Base-by-base conservation (phyloP, 2,888 invertebrate species). In the Choreutis nemorana region DNA sequence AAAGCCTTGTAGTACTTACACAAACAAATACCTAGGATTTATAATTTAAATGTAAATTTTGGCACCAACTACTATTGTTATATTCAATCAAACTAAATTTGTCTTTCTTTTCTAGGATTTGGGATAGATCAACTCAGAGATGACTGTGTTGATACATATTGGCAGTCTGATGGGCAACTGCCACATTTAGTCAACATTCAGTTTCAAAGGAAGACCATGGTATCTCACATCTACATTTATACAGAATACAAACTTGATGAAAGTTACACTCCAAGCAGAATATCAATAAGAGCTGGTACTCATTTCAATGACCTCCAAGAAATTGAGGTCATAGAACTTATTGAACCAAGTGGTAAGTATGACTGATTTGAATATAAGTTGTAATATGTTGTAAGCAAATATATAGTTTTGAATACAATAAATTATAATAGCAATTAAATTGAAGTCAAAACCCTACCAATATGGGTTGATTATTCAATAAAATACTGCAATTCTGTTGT, bases 111-210 rank as follows among this genome's bases (percentile, higher is more conserved):
- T 58, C 5, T 46, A 91, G 97, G 98, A 24, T 98, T 97, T 80
- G 99, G 99, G 2, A 97, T 99, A 3, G 95, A 97, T 55, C 97
- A 98, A 56, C 68, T 99, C 23, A 80, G 97, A 39, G 97, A 98
- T 65, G 94, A 96, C 56, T 91, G 93, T 38, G 89, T 93, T 67
- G 99, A 99, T 44, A 96, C 97, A 2, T 99, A 97, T 63, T 99
- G 99, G 99, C 99, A 99, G 63, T 98, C 97, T 0, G 99, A 99
- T 68, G 99, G 99, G 0, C 97, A 97, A 44, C 83, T 99, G 37
- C 99, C 99, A 2, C 99, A 99, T 70, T 80, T 97, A 39, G 95
- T 99, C 0, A 98, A 97, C 56, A 94, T 99, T 40, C 96, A 97
- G 55, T 98, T 98, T 59, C 89, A 92, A 51, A 84, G 91, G 39